These are phyloP conservation scores for Gallinago jamesoni DNA, from an alignment of 2,113 vertebrate genomes.

Conservation along the genomic window DNA sequence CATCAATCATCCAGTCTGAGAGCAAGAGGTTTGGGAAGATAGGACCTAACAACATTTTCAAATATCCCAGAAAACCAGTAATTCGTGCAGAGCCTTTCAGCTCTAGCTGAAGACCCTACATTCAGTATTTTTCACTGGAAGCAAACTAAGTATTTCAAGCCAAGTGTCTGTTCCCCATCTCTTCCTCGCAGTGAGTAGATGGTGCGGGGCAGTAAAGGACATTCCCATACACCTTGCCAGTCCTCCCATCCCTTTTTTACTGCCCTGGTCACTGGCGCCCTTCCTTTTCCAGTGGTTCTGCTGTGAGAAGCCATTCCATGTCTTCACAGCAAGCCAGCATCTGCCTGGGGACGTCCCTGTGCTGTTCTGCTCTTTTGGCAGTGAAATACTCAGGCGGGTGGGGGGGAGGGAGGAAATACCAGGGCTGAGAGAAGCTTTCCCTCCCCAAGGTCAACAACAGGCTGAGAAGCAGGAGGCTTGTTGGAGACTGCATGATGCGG, in stretches of 20 bases:
- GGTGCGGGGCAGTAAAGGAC: background rate
- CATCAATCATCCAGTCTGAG: conserved; percentile 6
- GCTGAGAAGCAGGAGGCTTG: background rate
- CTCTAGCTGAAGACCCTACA: background rate
- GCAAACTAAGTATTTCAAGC: background rate
- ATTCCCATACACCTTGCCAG: background rate
- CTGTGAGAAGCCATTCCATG: background rate
- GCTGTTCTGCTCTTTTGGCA: conserved; percentile 3
- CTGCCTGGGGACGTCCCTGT: background rate
- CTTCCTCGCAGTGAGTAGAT: background rate
- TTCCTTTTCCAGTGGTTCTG: background rate
- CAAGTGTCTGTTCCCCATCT: background rate
- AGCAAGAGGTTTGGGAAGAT: background rate
- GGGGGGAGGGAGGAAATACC: background rate
- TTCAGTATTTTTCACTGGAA: background rate
- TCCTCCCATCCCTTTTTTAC: background rate
- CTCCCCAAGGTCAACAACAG: background rate
- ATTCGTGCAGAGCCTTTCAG: background rate
- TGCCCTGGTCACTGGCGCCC: background rate
- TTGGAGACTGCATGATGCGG: background rate
- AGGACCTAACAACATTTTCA: background rate
- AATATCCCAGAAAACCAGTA: background rate
- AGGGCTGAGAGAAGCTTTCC: background rate
- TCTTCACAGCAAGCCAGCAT: background rate
- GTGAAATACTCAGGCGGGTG: background rate